Evolutionary conservation across 1,140 invertebrate genomes (phyloP), one percentile per base, ranked within the genome.

Genomic region (Antheraea mylitta): DNA sequence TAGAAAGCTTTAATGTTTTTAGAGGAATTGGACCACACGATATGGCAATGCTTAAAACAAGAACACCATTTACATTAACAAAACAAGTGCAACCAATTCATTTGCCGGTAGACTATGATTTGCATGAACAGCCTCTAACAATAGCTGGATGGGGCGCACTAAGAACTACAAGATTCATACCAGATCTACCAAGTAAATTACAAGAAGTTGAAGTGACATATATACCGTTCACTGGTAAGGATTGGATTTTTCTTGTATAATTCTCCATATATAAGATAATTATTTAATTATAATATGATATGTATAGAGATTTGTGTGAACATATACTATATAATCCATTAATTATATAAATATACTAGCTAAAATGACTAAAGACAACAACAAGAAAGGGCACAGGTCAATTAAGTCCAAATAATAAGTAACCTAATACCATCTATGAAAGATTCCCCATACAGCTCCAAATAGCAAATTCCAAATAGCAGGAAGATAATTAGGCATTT

Each of bases 21-120:
- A 93, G 91, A 19, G 89, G 82, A 7, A 85, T 93, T 48, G 90
- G 84, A 13, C 83, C 89, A 59, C 78, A 94, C 70, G 96, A 96
- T 73, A 94, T 96, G 62, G 95, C 94, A 42, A 61, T 96, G 0
- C 78, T 96, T 18, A 90, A 90, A 69, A 79, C 95, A n/a, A 86
- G 81, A 42, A 85, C 80, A 3, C 91, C 94, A 3, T 91, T 96
- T 58, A 76, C 68, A 1, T 93, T 94, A 68, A 94, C 93, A 68
- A 77, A 93, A 18, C 80, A 79, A 58, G 93, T 96, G 0, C 81
- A 90, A 18, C 87, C 94, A 7, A 92, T 95, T 11, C 71, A 70
- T 2, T 76, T 96, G 58, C 73, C 83, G 8, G 64, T 65, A 16
- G 76, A 83, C 62, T 71, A 76, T n/a, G 80, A 82, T 64, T 64